Base-by-base conservation (phyloP, 37 sponge, comb jelly and placozoan genomes). In the Diacarnus erythraeanus region DNA sequence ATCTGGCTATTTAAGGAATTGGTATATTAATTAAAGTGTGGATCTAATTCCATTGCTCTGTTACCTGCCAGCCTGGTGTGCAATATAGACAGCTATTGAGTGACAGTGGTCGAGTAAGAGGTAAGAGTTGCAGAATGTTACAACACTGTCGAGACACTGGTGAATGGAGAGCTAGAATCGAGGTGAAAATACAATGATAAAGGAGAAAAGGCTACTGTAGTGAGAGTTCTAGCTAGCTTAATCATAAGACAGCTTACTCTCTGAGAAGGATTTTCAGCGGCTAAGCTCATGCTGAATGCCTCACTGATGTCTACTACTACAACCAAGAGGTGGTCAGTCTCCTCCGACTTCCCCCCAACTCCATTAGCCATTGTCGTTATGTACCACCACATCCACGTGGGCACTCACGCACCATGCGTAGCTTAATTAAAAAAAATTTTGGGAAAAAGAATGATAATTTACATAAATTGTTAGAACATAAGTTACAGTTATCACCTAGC, bases 11-110 rank as follows among this genome's bases (percentile, higher is more conserved):
- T 47, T 18, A 2, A 69, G 33, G 41, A 43, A 41, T 9, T 26
- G n/a, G n/a, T n/a, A n/a, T n/a, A n/a, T n/a, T n/a, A n/a, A n/a
- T n/a, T n/a, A n/a, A n/a, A n/a, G n/a, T n/a, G 10, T 54, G 56
- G 56, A 10, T 54, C 10, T 54, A 54, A 27, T 38, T 15, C 22
- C 51, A 74, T 29, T 33, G 17, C 56, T 54, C 17, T 17, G 17
- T 18, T 72, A 92, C 92, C 92, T 92, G 70, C 88, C 92, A 18
- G 70, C 69, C 42, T 87, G 92, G 29, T 92, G 92, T 31, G 84
- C 70, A 6, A 92, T 37, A 40, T 85, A 73, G 40, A 94, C 81
- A 17, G 89, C 92, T 4, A 94, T 57, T 17, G 64, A 63, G 72
- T 94, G 83, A 18, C 66, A 43, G 21, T 84, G 89, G 40, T 66